Base-by-base conservation (phyloP, 2,113 vertebrate genomes). In the Trichechus manatus region DNA sequence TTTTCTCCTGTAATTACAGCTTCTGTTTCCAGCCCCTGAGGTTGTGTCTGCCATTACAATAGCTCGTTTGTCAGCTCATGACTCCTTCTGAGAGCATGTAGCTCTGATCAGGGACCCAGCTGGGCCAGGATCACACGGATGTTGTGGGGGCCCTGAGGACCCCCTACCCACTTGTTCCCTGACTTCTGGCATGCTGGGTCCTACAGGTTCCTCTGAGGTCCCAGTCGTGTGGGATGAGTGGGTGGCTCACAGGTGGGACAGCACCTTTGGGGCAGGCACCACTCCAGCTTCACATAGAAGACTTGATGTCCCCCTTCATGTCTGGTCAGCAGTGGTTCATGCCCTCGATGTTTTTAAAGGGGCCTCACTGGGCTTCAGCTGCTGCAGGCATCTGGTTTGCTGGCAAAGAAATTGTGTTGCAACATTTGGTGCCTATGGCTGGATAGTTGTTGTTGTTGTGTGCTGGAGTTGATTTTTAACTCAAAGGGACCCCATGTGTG, bases 1-100 rank as follows among this genome's bases (percentile, higher is more conserved):
- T 94, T 79, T 77, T 33, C 68, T 89, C 81, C 10, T 92, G 79
- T 85, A 14, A 93, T 95, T 50, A 64, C 20, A 86, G 42, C 36
- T 87, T 96, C 44, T 87, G 86, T 89, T n/a, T 90, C 29, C 91
- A 92, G 91, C 11, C 83, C 66, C 87, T 63, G 59, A 72, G 20
- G 6, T 56, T 74, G 36, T 74, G 96, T 89, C 86, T 75, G 11
- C 63, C 94, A n/a, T 20, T 82, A 83, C 64, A 9, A 44, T 3
- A 3, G 5, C 8, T 78, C 81, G 0, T 88, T 96, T 36, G 9
- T 63, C 81, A 64, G 80, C 29, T 75, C 14, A 0, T 0, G 47
- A 33, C 10, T 56, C 63, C 61, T 80, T 77, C 59, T 68, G 11
- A 90, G 42, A 95, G 87, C 0, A 1, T 19, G 6, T 9, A 83